These are phyloP conservation scores for Luehdorfia chinensis DNA, from an alignment of 1,140 invertebrate genomes.

Conservation along the genomic window DNA sequence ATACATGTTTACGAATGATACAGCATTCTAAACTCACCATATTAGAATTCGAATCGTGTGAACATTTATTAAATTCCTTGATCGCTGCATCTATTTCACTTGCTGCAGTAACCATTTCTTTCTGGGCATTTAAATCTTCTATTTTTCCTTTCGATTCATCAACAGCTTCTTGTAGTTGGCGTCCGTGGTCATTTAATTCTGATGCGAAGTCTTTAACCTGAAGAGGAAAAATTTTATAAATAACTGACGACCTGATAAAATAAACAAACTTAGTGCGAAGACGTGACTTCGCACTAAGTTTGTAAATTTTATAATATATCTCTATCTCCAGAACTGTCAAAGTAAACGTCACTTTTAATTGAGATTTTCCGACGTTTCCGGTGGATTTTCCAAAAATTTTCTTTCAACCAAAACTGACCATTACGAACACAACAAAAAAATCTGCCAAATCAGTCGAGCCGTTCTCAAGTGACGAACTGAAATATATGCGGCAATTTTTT, in stretches of 20 bases:
- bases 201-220: constrained; percentile 36
- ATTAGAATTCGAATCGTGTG: not conserved
- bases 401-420: no score
- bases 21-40: not conserved
- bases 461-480: no score
- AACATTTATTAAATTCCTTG: not conserved
- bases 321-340: no score
- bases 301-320: no score
- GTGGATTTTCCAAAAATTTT: no score
- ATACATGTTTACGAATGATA: no score
- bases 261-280: not conserved
- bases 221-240: not conserved
- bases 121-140: constrained; percentile 18
- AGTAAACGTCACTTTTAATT: no score
- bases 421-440: no score
- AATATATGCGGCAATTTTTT: no score
- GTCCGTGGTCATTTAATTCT: constrained; percentile 24
- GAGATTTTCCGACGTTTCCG: no score
- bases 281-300: no score
- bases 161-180: constrained; percentile 32
- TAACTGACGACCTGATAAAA: not conserved
- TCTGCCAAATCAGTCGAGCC: no score
- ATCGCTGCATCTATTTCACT: not conserved
- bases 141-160: constrained; percentile 26
- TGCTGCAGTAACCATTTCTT: constrained; percentile 2